A percentile compares a stretch with the other conserved stretches of the same genome.
Conservation (phyloP, 2,797 vertebrate species). For the Eulemur rubriventer region DNA sequence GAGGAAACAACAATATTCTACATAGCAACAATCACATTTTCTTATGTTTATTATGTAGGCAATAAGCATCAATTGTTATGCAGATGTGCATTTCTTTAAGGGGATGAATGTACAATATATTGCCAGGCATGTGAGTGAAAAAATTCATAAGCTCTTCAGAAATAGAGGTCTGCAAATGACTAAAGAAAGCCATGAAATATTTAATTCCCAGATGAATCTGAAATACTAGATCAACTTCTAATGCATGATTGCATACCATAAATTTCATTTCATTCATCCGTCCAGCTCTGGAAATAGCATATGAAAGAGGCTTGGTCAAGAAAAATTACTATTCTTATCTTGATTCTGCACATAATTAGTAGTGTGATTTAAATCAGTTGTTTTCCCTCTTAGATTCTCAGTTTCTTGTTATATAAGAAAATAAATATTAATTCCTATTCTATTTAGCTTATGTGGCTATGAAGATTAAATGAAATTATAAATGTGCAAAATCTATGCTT, state of each 20-base stretch:
- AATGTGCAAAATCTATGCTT: background rate
- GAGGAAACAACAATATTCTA: background rate
- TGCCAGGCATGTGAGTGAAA: background rate
- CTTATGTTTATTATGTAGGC: conserved; percentile 3
- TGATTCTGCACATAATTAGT: background rate
- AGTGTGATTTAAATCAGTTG: background rate
- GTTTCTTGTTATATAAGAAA: background rate
- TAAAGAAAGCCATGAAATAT: background rate
- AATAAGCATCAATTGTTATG: conserved; percentile 14
- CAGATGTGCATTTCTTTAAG: conserved; percentile 50
- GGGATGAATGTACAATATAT: conserved; percentile 7
- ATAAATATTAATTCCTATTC: background rate
- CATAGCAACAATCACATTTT: background rate
- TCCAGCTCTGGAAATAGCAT: background rate
- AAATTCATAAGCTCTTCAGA: background rate
- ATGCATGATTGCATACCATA: background rate
- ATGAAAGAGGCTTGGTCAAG: background rate
- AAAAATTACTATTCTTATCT: background rate
- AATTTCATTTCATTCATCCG: conserved; percentile 1
- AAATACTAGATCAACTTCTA: conserved; percentile 17
- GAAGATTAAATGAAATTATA: background rate
- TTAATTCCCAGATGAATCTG: background rate
- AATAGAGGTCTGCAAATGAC: background rate
- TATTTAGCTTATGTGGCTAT: background rate
- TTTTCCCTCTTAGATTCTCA: background rate